A percentile compares a stretch with the other conserved stretches of the same genome.
phyloP scores from a whole-genome alignment of 2,888 invertebrate species.

The Plebejus melissa region DNA sequence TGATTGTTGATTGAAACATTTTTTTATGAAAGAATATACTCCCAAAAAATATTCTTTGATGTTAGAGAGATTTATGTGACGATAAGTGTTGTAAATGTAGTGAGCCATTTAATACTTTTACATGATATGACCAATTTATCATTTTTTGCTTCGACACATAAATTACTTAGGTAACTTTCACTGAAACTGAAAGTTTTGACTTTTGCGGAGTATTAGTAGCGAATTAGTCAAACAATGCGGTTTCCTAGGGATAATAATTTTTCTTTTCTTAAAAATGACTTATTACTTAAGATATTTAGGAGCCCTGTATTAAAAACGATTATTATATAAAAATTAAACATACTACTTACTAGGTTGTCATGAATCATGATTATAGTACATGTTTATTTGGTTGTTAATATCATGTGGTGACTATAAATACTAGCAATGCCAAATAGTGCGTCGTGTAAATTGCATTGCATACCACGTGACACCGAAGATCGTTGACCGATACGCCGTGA shows the following conservation, averaged over 20 bases:
- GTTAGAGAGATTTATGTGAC: neutral
- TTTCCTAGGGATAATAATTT: too few species aligned
- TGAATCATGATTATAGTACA: too few species aligned
- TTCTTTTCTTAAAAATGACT: too few species aligned
- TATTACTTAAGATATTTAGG: too few species aligned
- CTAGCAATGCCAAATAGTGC: neutral
- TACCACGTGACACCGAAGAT: slow-evolving; percentile 41
- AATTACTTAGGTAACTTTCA: neutral
- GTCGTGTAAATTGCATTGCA: slow-evolving; percentile 33
- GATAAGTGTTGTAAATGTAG: slow-evolving; percentile 10
- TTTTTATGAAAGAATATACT: neutral
- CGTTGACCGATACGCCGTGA: slow-evolving; percentile 48
- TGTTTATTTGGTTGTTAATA: neutral
- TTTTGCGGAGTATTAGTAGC: too few species aligned
- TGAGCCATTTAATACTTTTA: neutral
- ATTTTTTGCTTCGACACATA: neutral
- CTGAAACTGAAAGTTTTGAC: neutral
- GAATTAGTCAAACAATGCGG: neutral
- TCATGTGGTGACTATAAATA: neutral
- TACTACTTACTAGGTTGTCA: too few species aligned
- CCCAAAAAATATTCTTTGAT: neutral
- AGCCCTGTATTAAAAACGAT: too few species aligned
- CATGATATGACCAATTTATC: neutral
- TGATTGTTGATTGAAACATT: too few species aligned
- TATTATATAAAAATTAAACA: too few species aligned